phyloP scores from a whole-genome alignment of 2,888 invertebrate genomes.

The Eugnorisma glareosa region DNA sequence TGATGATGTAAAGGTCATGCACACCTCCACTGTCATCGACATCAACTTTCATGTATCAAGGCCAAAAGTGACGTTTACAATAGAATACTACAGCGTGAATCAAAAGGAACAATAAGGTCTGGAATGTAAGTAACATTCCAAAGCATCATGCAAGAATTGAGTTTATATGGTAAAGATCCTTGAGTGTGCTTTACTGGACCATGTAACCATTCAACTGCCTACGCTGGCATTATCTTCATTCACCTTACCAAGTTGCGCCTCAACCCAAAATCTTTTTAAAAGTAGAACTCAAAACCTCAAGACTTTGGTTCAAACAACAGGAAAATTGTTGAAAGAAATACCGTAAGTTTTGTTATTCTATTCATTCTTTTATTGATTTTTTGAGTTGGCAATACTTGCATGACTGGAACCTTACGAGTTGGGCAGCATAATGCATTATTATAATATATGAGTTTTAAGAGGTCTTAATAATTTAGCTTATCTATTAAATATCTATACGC shows the following conservation, averaged over 20 bases:
- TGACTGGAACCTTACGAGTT: background rate
- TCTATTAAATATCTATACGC: background rate
- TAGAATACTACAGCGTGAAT: slow-evolving; percentile 25
- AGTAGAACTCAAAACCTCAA: background rate
- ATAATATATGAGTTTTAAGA: background rate
- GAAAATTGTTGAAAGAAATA: slow-evolving; percentile 1
- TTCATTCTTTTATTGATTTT: background rate
- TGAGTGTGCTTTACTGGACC: slow-evolving; percentile 11
- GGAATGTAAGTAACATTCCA: slow-evolving; percentile 49
- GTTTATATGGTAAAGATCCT: slow-evolving; percentile 43
- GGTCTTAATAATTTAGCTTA: slow-evolving; percentile 9
- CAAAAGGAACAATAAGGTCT: slow-evolving; percentile 37
- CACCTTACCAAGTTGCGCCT: background rate
- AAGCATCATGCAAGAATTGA: slow-evolving; percentile 20
- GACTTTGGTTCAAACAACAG: background rate
- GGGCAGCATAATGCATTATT: background rate
- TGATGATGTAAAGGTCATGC: slow-evolving; percentile 58
- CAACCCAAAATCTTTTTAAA: background rate
- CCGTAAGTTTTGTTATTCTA: slow-evolving; percentile 5
- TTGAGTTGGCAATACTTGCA: background rate
- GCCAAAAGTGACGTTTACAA: slow-evolving; percentile 46
- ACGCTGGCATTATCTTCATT: background rate
- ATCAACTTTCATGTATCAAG: slow-evolving; percentile 71
- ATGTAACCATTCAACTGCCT: slow-evolving; percentile 8
- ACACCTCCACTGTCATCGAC: slow-evolving; percentile 60